These are phyloP conservation scores for Anastrepha obliqua DNA, from an alignment of 1,140 invertebrate genomes.

Conservation along the genomic window DNA sequence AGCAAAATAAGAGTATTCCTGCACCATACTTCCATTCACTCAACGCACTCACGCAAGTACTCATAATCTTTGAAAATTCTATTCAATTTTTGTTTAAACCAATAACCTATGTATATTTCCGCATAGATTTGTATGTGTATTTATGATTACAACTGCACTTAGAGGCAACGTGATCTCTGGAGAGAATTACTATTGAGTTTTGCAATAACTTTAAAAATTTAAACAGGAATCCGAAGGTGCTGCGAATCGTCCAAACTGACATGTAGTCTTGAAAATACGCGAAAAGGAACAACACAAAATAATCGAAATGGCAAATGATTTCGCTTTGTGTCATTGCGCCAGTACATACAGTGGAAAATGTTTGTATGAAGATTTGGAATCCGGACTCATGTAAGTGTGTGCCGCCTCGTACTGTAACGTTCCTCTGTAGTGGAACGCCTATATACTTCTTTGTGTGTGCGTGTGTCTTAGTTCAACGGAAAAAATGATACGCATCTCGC, in stretches of 20 bases:
- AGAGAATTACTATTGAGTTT: not conserved
- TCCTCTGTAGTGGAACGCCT: not conserved
- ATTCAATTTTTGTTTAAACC: not conserved
- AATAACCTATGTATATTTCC: not conserved
- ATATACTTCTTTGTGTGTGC: not conserved
- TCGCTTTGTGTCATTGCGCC: conserved; percentile 12
- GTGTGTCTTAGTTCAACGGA: not conserved
- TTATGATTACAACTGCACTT: not conserved
- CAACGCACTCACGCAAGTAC: not conserved
- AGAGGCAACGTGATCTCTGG: not conserved
- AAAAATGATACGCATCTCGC: conserved; percentile 28
- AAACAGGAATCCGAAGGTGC: conserved; percentile 23
- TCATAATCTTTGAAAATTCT: not conserved
- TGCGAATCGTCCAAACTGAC: conserved; percentile 11
- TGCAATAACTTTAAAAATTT: conserved; percentile 31
- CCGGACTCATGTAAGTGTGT: not conserved
- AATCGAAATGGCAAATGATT: conserved; percentile 55
- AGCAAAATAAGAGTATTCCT: not conserved
- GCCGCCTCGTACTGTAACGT: not conserved
- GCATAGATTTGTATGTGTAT: not conserved
- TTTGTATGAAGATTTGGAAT: not conserved
- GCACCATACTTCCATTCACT: not conserved
- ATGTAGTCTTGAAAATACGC: not conserved
- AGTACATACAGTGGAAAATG: not conserved
- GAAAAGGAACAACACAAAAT: conserved; percentile 29